phyloP scores from a whole-genome alignment of 1,140 invertebrate species.

The Diorhabda elongata region DNA sequence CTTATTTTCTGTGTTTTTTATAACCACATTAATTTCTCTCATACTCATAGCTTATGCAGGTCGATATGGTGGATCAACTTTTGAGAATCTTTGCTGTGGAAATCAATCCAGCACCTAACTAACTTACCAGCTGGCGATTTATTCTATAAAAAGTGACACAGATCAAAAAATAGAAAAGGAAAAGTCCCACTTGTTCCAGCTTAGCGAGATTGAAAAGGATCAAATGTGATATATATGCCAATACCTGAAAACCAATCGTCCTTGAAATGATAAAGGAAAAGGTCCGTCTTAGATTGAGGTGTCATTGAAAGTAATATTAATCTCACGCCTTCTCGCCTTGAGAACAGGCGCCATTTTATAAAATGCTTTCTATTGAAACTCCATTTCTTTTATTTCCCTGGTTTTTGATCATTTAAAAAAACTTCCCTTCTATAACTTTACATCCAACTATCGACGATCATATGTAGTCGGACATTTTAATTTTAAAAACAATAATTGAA shows the following conservation, averaged over 20 bases:
- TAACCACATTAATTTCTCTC: no score
- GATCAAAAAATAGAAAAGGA: neutral
- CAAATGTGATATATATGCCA: neutral
- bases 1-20: no score
- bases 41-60: no score
- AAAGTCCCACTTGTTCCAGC: neutral
- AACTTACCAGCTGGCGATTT: neutral
- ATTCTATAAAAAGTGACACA: neutral
- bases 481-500: no score
- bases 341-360: neutral
- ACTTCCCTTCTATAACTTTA: no score
- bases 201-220: constrained; percentile 2
- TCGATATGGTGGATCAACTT: no score
- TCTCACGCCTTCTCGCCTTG: neutral
- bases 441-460: no score
- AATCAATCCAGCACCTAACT: no score
- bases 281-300: neutral
- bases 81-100: no score
- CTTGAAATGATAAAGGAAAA: constrained; percentile 2
- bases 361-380: neutral
- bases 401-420: neutral
- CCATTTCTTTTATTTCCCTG: constrained; percentile 1
- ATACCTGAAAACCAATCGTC: neutral
- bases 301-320: neutral
- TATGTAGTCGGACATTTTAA: no score